Evolutionary conservation across 1,140 invertebrate species (phyloP).

Genomic region (Frieseomelitta varia): DNA sequence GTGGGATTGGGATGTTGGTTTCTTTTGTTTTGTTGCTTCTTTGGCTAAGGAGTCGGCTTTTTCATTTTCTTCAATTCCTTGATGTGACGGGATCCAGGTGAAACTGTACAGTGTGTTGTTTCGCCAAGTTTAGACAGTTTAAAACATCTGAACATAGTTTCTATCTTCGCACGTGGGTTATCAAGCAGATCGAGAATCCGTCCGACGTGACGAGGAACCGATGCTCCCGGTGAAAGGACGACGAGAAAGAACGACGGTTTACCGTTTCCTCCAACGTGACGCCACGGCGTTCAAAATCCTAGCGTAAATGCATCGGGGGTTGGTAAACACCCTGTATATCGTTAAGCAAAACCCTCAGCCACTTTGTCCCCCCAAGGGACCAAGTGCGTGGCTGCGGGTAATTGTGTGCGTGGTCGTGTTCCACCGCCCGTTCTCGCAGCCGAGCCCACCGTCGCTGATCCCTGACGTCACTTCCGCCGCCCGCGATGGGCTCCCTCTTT

Average conservation of each 20-base stretch:
- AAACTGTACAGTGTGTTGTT: too few relatives aligned
- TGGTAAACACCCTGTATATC: constrained; percentile 13
- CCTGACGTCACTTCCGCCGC: constrained; percentile 61
- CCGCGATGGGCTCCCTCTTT: constrained; percentile 37
- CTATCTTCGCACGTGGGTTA: too few relatives aligned
- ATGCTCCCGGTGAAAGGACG: background rate
- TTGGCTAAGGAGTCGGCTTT: too few relatives aligned
- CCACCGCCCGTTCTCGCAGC: constrained; percentile 42
- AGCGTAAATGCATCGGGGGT: constrained; percentile 4
- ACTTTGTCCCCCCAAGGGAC: constrained; percentile 11
- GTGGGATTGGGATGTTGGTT: too few relatives aligned
- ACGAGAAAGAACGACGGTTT: background rate
- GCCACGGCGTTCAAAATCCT: background rate
- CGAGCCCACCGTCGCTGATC: constrained; percentile 51
- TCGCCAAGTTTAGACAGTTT: too few relatives aligned
- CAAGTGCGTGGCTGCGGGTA: background rate
- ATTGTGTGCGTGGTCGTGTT: constrained; percentile 35
- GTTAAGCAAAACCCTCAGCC: constrained; percentile 12
- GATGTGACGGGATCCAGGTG: too few relatives aligned
- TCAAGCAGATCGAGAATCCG: background rate
- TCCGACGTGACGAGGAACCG: too few relatives aligned
- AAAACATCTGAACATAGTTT: too few relatives aligned
- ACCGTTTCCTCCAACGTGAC: background rate
- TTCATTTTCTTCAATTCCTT: too few relatives aligned
- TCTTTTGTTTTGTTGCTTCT: too few relatives aligned